Base-by-base conservation (phyloP, 2,888 invertebrate genomes). In the Tetropium fuscum region DNA sequence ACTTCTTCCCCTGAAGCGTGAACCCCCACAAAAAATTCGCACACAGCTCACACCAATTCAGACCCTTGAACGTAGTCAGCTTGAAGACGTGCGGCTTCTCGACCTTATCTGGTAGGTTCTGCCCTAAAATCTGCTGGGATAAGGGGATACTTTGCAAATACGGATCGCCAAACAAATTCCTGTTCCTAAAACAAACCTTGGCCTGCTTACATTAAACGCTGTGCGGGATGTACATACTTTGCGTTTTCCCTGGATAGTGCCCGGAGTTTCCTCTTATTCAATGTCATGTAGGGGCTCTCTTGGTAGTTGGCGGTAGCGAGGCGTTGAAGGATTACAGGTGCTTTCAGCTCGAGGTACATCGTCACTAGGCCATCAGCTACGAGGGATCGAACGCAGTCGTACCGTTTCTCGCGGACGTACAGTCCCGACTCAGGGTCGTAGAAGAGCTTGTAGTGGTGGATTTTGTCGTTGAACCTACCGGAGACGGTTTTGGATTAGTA, bases 21-120 rank as follows among this genome's bases (percentile, higher is more conserved):
- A 97, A 90, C 3, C 97, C 97, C 97, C 97, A 97, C 53, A 97
- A 84, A 79, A 96, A 97, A 80, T 97, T 97, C 7, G 95, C 94
- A 83, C 97, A 97, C 70, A 93, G 88, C 78, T 96, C 95, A 82
- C 97, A 97, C 94, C 95, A 96, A 77, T 95, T 94, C 25, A 95
- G 84, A 0, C 94, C 94, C 80, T 93, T 94, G 75, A 95, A 95
- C 5, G 93, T 95, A 74, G 92, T 91, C 6, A 89, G 83, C 81
- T 90, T 90, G 74, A 92, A 93, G 13, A 85, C 83, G 75, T 93
- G 93, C 0, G 86, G 83, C 75, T 91, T 91, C 40, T 87, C 87
- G 71, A 87, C 87, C 58, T 86, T 86, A 15, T 82, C 85, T 2
- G 70, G 69, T 10, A 64, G 43, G 40, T 57, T 69, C 18, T 72